A percentile compares a stretch with the other conserved stretches of the same genome.
phyloP scores from a whole-genome alignment of 2,888 invertebrate genomes.

The Caenorhabditis angaria region DNA sequence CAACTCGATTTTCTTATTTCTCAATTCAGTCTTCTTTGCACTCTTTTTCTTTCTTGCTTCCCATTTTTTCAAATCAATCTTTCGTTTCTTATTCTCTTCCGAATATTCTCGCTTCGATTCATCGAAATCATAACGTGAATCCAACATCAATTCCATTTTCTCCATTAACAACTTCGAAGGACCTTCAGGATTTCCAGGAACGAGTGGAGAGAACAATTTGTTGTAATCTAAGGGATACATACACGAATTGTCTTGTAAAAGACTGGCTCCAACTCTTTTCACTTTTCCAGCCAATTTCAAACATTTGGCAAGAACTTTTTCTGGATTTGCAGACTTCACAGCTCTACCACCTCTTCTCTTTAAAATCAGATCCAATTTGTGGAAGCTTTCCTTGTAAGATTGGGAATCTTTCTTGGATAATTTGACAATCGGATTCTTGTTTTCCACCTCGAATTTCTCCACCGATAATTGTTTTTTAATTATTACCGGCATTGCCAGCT shows the following conservation, averaged over 20 bases:
- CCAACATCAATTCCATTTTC: not conserved
- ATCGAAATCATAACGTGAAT: conserved; percentile 10
- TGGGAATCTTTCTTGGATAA: too few relatives aligned
- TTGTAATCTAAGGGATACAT: not conserved
- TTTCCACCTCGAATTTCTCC: not conserved
- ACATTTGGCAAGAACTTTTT: not conserved
- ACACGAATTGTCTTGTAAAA: not conserved
- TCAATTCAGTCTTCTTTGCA: not conserved
- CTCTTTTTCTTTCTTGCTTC: not conserved
- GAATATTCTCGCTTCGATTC: conserved; percentile 3
- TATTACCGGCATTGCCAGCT: too few relatives aligned
- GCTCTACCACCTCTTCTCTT: too few relatives aligned
- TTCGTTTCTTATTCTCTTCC: not conserved
- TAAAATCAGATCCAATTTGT: too few relatives aligned
- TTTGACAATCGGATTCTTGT: too few relatives aligned
- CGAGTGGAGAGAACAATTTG: not conserved
- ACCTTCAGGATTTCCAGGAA: not conserved
- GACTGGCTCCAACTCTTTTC: not conserved
- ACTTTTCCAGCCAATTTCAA: not conserved
- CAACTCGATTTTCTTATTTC: not conserved
- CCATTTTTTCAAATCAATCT: not conserved
- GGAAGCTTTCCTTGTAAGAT: too few relatives aligned
- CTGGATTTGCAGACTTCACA: not conserved
- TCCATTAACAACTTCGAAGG: not conserved
- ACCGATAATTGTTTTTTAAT: too few relatives aligned